Conservation (phyloP, 2,797 vertebrate species). For the Betta splendens region DNA sequence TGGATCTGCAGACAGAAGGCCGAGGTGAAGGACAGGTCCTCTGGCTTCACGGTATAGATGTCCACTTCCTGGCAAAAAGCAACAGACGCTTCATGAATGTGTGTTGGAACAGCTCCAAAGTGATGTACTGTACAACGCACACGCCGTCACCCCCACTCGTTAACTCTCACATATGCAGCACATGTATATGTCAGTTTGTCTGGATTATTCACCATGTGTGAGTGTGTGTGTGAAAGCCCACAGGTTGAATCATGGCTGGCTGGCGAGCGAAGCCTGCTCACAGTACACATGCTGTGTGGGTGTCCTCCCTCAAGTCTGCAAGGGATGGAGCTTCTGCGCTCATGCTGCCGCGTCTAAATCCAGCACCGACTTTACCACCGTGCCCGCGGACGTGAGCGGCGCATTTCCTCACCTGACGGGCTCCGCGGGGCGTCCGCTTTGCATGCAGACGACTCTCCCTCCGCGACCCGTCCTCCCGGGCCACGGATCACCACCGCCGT, state of each 20-base stretch:
- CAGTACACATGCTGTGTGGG: conserved; percentile 78
- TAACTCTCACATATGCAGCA: conserved; percentile 14
- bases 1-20: conserved; percentile 98
- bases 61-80: conserved; percentile 88
- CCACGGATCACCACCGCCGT: conserved; percentile 6
- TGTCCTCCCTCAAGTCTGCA: conserved; percentile 59
- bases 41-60: conserved; percentile 95
- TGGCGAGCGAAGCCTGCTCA: conserved; percentile 56
- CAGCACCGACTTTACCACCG: conserved; percentile 32
- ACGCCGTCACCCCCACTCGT: conserved; percentile 6
- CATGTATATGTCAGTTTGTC: conserved; percentile 32
- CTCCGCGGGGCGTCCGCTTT: conserved; percentile 17
- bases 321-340: conserved; percentile 33
- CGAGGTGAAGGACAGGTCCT: conserved; percentile 93
- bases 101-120: not conserved
- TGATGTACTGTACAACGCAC: not conserved
- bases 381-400: too few relatives aligned
- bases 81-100: not conserved
- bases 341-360: conserved; percentile 27
- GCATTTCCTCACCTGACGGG: conserved; percentile 31
- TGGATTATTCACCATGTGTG: conserved; percentile 45
- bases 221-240: conserved; percentile 62
- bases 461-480: conserved; percentile 16
- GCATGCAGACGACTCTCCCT: conserved; percentile 25
- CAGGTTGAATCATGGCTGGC: conserved; percentile 72